Conservation (phyloP, 2,113 vertebrate species). For the Puma concolor region DNA sequence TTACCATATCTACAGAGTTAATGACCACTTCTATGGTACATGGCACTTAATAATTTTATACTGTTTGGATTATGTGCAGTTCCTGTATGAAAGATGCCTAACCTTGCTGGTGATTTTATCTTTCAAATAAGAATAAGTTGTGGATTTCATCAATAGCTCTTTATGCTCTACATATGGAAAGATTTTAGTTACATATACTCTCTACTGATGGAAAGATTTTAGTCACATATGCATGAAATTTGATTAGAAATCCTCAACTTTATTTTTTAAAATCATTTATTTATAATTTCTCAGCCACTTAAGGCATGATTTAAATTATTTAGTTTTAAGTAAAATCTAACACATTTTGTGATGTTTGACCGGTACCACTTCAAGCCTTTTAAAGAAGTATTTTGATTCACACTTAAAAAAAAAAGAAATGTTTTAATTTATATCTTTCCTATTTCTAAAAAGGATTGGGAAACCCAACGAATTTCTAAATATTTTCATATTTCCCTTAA, state of each 20-base stretch:
- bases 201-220: background rate
- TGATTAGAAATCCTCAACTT: background rate
- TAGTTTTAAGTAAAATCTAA: background rate
- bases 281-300: background rate
- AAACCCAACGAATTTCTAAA: background rate
- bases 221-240: background rate
- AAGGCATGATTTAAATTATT: background rate
- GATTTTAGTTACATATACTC: background rate
- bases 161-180: background rate
- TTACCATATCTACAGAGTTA: background rate
- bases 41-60: background rate
- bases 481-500: background rate
- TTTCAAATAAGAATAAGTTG: background rate
- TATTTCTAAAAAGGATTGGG: background rate
- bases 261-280: background rate
- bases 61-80: background rate
- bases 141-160: background rate
- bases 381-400: background rate
- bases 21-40: background rate
- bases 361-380: background rate
- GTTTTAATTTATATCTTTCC: background rate
- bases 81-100: background rate
- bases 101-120: background rate
- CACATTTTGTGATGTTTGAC: background rate
- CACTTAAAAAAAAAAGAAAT: background rate